A percentile compares a stretch with the other conserved stretches of the same genome.
phyloP scores from a whole-genome alignment of 2,797 vertebrate genomes.

The Macroramphosus scolopax region DNA sequence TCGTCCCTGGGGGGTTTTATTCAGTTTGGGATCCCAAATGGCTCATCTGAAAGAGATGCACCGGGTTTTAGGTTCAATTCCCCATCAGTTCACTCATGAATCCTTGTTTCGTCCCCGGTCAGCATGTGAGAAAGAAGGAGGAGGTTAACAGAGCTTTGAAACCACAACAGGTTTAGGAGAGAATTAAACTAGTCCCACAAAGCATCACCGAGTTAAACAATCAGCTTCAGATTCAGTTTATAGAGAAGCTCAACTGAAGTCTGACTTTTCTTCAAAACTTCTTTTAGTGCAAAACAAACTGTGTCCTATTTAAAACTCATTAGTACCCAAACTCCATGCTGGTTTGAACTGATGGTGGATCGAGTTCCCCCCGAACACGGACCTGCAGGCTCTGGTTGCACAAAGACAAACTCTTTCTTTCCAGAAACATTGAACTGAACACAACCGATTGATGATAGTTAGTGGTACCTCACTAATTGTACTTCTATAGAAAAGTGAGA shows the following conservation, averaged over 20 bases:
- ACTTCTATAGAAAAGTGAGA: no score
- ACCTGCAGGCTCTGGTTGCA: slow-evolving; percentile 43
- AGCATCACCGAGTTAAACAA: no score
- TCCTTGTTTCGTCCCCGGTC: background rate
- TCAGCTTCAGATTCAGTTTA: no score
- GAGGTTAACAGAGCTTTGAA: no score
- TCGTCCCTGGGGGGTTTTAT: slow-evolving; percentile 4
- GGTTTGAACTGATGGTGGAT: slow-evolving; percentile 41
- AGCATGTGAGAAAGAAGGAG: background rate
- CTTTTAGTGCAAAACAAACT: background rate
- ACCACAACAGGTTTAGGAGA: no score
- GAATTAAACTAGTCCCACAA: no score
- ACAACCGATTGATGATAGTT: no score
- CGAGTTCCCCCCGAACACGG: slow-evolving; percentile 22
- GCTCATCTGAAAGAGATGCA: background rate
- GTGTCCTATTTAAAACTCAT: no score
- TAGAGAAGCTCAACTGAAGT: no score
- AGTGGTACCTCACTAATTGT: no score
- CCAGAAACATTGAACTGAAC: background rate
- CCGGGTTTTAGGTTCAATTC: slow-evolving; percentile 29
- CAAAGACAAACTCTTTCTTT: slow-evolving; percentile 29
- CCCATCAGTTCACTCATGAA: slow-evolving; percentile 36
- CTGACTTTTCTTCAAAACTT: background rate
- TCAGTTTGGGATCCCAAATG: slow-evolving; percentile 14
- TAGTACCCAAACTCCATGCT: no score